phyloP scores from a whole-genome alignment of 2,888 invertebrate genomes.

The Drosophila macrospina region DNA sequence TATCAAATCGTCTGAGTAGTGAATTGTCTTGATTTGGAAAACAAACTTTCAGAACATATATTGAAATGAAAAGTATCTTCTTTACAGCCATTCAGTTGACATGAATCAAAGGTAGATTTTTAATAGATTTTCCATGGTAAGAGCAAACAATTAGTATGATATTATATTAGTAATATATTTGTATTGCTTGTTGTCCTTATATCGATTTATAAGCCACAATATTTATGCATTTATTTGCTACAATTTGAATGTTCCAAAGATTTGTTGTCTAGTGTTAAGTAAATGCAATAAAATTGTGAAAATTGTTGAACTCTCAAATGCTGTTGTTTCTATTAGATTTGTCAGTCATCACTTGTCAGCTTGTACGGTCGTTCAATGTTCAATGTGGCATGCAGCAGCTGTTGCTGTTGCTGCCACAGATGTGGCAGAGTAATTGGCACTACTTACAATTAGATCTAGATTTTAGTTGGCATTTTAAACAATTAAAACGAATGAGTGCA shows the following conservation, averaged over 20 bases:
- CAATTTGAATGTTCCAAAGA: neutral
- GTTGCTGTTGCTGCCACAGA: slow-evolving; percentile 2
- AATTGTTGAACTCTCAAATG: slow-evolving; percentile 10
- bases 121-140: no score
- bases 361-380: slow-evolving; percentile 2
- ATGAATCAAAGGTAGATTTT: no score
- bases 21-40: no score
- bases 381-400: neutral
- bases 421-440: slow-evolving; percentile 31
- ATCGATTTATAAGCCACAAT: no score
- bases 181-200: no score
- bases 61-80: no score
- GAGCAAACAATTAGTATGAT: no score
- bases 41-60: no score
- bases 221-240: no score
- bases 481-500: slow-evolving; percentile 69
- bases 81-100: no score
- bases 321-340: neutral
- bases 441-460: slow-evolving; percentile 49
- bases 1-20: no score
- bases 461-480: slow-evolving; percentile 63
- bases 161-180: no score
- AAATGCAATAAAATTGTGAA: neutral
- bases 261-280: neutral
- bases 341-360: neutral